A percentile compares a stretch with the other conserved stretches of the same genome.
phyloP scores from a whole-genome alignment of 2,888 invertebrate genomes.

The Saturnia japonica region DNA sequence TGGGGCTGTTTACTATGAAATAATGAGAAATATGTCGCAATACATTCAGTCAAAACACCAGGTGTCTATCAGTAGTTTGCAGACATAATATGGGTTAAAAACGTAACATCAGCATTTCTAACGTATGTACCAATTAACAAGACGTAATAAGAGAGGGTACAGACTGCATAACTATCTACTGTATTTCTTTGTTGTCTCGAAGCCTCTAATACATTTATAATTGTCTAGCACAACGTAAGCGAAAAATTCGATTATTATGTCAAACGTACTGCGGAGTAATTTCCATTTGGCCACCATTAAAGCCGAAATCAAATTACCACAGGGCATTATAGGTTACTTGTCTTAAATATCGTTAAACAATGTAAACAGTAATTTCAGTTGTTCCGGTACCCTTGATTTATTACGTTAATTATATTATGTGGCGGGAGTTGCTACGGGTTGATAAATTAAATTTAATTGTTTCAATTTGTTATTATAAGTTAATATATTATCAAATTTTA shows the following conservation, averaged over 20 bases:
- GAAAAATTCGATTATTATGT: neutral
- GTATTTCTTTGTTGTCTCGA: no score
- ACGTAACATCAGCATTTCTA: no score
- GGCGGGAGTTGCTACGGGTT: neutral
- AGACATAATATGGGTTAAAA: no score
- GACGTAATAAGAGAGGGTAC: no score
- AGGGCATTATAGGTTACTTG: constrained; percentile 16
- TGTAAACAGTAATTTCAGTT: constrained; percentile 27
- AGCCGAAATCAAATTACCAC: constrained; percentile 30
- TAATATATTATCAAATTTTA: neutral
- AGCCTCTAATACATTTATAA: no score
- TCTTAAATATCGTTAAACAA: constrained; percentile 28
- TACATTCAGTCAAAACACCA: no score
- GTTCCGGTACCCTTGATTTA: neutral
- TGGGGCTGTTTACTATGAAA: no score
- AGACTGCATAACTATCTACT: no score
- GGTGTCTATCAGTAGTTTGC: no score
- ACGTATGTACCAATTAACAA: no score
- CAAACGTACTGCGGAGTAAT: constrained; percentile 14
- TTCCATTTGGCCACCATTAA: constrained; percentile 30
- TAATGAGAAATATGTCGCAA: no score
- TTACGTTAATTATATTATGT: constrained; percentile 8
- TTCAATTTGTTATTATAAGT: neutral
- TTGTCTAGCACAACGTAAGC: neutral
- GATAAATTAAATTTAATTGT: constrained; percentile 3